Conservation (phyloP, 2,113 vertebrate genomes). For the Ophiodon elongatus region DNA sequence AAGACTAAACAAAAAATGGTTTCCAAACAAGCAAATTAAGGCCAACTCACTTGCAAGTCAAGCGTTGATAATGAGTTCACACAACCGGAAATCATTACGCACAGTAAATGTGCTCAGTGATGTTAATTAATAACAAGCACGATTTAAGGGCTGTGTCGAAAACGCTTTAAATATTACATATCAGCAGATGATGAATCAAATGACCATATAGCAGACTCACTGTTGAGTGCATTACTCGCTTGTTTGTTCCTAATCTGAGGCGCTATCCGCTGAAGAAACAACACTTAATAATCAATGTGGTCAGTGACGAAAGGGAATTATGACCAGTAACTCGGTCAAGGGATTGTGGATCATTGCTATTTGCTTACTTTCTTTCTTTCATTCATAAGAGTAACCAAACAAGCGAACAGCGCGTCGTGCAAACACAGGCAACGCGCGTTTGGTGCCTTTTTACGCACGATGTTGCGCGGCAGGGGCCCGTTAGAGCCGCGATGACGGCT, state of each 20-base stretch:
- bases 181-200: neutral
- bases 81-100: conserved; percentile 42
- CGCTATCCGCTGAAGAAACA: neutral
- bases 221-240: neutral
- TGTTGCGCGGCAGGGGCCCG: neutral
- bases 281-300: neutral
- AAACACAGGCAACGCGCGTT: neutral
- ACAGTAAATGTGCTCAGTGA: conserved; percentile 16
- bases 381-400: neutral
- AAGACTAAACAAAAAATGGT: neutral
- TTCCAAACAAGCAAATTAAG: conserved; percentile 71
- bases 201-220: neutral
- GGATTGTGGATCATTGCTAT: neutral
- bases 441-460: neutral
- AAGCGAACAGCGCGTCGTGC: neutral
- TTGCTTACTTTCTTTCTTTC: neutral
- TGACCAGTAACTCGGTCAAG: neutral
- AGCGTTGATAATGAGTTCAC: conserved; percentile 59
- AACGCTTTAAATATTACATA: neutral
- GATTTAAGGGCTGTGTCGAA: neutral
- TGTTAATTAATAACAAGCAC: conserved; percentile 16
- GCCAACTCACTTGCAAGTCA: conserved; percentile 69
- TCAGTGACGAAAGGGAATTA: neutral
- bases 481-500: neutral
- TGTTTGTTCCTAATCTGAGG: neutral